These are phyloP conservation scores for Otus sunia DNA, from an alignment of 2,113 vertebrate species.

Conservation along the genomic window DNA sequence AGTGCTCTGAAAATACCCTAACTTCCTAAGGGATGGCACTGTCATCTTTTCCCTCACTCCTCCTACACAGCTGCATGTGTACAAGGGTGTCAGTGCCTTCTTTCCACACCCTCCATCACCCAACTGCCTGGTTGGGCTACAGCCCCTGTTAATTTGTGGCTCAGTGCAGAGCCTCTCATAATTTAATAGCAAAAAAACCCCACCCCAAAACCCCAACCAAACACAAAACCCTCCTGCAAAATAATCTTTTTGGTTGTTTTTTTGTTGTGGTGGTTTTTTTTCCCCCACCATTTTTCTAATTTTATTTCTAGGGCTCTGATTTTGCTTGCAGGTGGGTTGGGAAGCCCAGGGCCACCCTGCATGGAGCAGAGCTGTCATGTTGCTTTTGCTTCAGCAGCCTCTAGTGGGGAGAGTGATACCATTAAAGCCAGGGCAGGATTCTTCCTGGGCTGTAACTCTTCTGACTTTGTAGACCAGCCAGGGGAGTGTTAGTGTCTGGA, in stretches of 20 bases:
- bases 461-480: neutral
- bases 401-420: neutral
- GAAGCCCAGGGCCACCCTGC: neutral
- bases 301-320: neutral
- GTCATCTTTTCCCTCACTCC: neutral
- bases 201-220: neutral
- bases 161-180: neutral
- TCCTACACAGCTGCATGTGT: neutral
- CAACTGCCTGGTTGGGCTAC: neutral
- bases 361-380: neutral
- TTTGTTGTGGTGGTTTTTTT: too few species aligned
- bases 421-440: neutral
- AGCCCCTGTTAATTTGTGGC: neutral
- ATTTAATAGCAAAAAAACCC: neutral
- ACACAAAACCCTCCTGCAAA: neutral
- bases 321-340: neutral
- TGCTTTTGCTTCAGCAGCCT: constrained; percentile 27
- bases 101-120: neutral
- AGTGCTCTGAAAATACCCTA: neutral
- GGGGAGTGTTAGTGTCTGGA: neutral
- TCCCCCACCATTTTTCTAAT: neutral
- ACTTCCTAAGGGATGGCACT: neutral
- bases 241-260: neutral
- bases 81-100: neutral
- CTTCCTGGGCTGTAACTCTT: neutral